Percentiles rank a stretch among this genome's conserved stretches.
Evolutionary conservation across 2,888 invertebrate species (phyloP).

Genomic region (Melinopterus prodromus): DNA sequence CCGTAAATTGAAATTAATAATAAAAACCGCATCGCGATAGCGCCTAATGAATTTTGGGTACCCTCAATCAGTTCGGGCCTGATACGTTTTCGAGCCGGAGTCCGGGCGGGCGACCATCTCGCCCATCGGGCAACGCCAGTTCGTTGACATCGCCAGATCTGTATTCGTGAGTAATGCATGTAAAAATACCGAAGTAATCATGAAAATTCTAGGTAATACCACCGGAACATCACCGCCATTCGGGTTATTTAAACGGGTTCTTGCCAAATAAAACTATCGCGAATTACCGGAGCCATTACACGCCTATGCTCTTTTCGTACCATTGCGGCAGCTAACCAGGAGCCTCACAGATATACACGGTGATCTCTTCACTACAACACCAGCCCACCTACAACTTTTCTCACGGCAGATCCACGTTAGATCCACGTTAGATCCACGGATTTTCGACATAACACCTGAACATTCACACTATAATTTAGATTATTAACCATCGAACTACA

Average conservation of each 20-base stretch:
- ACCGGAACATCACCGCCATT: background rate
- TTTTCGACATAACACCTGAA: background rate
- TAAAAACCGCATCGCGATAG: background rate
- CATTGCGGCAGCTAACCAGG: background rate
- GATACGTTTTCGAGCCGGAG: background rate
- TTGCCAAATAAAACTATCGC: background rate
- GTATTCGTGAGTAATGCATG: slow-evolving; percentile 4
- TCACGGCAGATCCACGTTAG: background rate
- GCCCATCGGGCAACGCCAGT: background rate
- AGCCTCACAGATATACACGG: background rate
- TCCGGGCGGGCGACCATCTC: background rate
- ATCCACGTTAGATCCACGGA: background rate
- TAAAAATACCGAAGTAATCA: background rate
- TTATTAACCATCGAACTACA: too few species aligned
- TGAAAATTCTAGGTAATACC: slow-evolving; percentile 4
- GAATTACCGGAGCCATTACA: background rate
- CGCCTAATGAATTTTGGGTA: background rate
- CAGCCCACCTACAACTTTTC: slow-evolving; percentile 4
- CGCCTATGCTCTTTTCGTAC: background rate
- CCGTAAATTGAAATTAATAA: background rate
- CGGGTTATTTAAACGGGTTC: background rate
- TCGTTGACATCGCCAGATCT: background rate
- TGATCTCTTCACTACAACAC: slow-evolving; percentile 4
- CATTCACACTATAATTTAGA: too few species aligned
- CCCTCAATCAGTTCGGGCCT: background rate